These are phyloP conservation scores for Anneissia japonica DNA, from an alignment of 35 echinoderm and acorn worm genomes.

Conservation along the genomic window DNA sequence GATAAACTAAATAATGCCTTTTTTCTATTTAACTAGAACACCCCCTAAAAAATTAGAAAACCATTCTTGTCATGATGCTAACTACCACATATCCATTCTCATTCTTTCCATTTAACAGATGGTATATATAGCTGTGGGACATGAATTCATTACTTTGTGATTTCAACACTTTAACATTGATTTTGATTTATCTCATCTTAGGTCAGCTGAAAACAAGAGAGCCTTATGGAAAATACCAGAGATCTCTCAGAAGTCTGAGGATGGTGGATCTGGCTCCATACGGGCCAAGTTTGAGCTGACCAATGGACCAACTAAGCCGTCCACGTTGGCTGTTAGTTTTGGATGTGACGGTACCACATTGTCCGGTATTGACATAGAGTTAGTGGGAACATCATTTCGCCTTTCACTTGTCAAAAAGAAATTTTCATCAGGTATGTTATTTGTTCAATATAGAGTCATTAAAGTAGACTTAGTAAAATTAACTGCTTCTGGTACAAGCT, in stretches of 20 bases:
- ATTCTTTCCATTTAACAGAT: no score
- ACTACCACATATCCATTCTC: no score
- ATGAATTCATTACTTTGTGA: no score
- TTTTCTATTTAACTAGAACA: no score
- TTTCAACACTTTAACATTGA: no score
- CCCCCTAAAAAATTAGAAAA: no score
- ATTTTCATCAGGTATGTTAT: slow-evolving; percentile 80
- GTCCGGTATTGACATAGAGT: slow-evolving; percentile 82
- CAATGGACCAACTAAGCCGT: slow-evolving; percentile 85
- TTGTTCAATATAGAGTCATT: no score
- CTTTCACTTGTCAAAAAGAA: slow-evolving; percentile 94
- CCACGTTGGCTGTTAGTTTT: slow-evolving; percentile 91
- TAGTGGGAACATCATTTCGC: slow-evolving; percentile 79
- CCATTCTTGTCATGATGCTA: no score
- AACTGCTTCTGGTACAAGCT: no score
- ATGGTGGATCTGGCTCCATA: slow-evolving; percentile 47
- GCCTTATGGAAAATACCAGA: slow-evolving; percentile 91
- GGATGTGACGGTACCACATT: slow-evolving; percentile 78
- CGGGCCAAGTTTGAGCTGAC: slow-evolving; percentile 90
- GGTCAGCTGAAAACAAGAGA: slow-evolving; percentile 93
- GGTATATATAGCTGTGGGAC: no score
- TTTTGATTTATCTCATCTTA: background rate
- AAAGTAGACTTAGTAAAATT: no score
- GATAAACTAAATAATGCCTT: no score
- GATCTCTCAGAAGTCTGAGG: slow-evolving; percentile 28